A percentile compares a stretch with the other conserved stretches of the same genome.
Evolutionary conservation across 2,797 vertebrate species (phyloP).

Genomic region (Thripadectes ignobilis): DNA sequence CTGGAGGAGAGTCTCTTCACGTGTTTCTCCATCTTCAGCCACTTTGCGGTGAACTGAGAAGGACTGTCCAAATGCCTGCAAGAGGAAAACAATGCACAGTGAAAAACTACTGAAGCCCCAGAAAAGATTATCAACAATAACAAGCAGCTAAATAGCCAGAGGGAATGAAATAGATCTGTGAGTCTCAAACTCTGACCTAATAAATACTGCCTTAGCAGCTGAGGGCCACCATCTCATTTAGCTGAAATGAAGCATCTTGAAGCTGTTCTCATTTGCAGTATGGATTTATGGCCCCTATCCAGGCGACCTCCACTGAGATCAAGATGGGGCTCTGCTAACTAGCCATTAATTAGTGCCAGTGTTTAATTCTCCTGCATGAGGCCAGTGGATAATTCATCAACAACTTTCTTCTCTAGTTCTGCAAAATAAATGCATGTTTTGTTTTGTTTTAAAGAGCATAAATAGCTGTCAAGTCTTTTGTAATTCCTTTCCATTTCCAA

Average conservation of each 20-base stretch:
- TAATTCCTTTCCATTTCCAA: neutral
- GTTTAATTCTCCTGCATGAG: neutral
- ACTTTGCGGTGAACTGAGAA: slow-evolving; percentile 96
- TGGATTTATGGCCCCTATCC: slow-evolving; percentile 7
- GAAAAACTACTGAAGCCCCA: neutral
- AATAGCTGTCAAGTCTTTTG: neutral
- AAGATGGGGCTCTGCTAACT: slow-evolving; percentile 16
- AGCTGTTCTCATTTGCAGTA: neutral
- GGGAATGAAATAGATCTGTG: neutral
- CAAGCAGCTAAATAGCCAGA: neutral
- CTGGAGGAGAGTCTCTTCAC: slow-evolving; percentile 93
- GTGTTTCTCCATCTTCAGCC: slow-evolving; percentile 93
- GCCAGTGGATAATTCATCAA: neutral
- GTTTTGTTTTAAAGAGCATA: neutral
- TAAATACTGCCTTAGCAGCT: neutral
- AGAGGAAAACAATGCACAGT: neutral
- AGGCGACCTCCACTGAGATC: neutral
- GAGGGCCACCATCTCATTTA: neutral
- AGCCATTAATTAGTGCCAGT: slow-evolving; percentile 9
- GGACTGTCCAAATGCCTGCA: slow-evolving; percentile 94
- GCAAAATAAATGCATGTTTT: fast-evolving
- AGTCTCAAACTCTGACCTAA: neutral
- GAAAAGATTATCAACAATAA: neutral
- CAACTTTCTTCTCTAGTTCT: neutral
- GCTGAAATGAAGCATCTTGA: neutral